Conservation (phyloP, 92 coral and sea anemone genomes). For the Bergia sp. region DNA sequence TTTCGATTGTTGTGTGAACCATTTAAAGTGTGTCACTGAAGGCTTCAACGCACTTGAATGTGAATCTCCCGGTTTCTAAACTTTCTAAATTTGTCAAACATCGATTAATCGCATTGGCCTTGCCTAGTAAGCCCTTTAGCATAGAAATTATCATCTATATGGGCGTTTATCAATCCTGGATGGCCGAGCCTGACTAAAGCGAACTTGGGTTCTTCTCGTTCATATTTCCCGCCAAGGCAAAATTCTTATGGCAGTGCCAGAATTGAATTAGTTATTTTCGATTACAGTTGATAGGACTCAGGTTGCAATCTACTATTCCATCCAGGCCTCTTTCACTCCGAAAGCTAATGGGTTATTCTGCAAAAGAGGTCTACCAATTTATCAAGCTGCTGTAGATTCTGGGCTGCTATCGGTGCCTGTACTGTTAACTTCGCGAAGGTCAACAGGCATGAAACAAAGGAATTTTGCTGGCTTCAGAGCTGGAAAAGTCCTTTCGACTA, state of each 20-base stretch:
- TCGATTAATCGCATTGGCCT: background rate
- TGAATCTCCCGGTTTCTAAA: background rate
- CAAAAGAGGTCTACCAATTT: background rate
- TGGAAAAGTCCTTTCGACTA: background rate
- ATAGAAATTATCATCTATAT: background rate
- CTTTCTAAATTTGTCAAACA: background rate
- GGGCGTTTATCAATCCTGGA: background rate
- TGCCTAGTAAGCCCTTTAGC: background rate
- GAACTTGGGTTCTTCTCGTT: background rate
- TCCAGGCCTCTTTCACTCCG: background rate
- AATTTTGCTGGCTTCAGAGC: background rate
- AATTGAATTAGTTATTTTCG: background rate
- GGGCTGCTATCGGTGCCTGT: background rate
- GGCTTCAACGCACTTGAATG: background rate
- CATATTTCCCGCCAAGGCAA: background rate
- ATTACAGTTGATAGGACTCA: background rate
- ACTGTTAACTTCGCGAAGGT: background rate
- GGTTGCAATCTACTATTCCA: background rate
- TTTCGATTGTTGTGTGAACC: no score
- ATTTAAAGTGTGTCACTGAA: conserved; percentile 1
- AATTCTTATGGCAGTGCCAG: background rate
- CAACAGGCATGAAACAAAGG: background rate
- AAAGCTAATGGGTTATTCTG: background rate
- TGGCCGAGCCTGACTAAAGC: background rate
- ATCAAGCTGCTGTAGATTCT: background rate